Evolutionary conservation across 2,888 invertebrate species (phyloP), one percentile per base, ranked within the genome.

Genomic region (Serripes groenlandicus): DNA sequence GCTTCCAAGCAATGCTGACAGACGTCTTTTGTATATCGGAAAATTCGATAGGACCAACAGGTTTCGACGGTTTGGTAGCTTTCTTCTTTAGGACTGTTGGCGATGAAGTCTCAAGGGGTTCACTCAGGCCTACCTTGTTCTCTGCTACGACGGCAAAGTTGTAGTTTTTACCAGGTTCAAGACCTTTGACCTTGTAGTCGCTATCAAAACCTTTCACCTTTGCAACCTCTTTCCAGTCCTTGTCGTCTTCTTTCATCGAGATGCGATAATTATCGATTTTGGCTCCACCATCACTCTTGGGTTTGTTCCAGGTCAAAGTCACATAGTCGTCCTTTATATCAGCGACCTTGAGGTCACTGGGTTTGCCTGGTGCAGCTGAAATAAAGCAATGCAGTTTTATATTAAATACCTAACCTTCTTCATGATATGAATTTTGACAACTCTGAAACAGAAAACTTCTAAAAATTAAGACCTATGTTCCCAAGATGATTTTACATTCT

Each of bases 221-320:
- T 94, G 98, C 97, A 86, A 98, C 98, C 78, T 98, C 96, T 93
- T 98, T 96, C 99, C 99, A 99, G 49, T 89, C 89, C 37, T 79
- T 84, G 73, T 87, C 98, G 52, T 89, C 88, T 76, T 98, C 97
- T 54, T 90, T 90, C 84, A 91, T 83, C 72, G 94, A 92, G 21
- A 95, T 85, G 32, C 90, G 82, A 88, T 94, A 95, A 15, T 90
- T 92, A 21, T 91, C 92, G 80, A 95, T 90, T 75, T 93, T 92
- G 32, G 93, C 88, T 18, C 94, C 94, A 26, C 95, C 94, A 84
- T 94, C 92, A 71, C 94, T 92, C 34, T 91, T 89, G 7, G 95
- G 95, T 28, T 95, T 91, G 42, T 92, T 93, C 95, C 95, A 95
- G 75, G 88, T 85, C 73, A 94, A 78, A 34, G 90, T 91, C 74